A percentile compares a stretch with the other conserved stretches of the same genome.
Evolutionary conservation across 2,888 invertebrate species (phyloP).

Genomic region (Chelonus formosanus): DNA sequence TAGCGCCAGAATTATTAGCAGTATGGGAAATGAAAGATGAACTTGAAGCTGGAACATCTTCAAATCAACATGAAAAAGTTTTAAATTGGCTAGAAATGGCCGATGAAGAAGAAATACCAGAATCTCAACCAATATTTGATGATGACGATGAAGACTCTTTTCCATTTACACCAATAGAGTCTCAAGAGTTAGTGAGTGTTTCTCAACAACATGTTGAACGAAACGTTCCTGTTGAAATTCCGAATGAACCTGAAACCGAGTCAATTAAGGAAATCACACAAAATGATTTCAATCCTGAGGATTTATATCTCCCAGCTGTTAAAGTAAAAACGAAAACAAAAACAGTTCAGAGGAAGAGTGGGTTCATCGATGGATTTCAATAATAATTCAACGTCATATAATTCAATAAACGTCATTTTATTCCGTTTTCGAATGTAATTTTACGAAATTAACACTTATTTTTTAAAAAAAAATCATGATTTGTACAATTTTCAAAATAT

Average conservation of each 20-base stretch:
- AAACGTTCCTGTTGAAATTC: background rate
- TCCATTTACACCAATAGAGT: conserved; percentile 41
- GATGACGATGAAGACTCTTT: conserved; percentile 12
- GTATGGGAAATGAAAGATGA: conserved; percentile 59
- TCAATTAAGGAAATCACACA: background rate
- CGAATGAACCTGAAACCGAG: background rate
- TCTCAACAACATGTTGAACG: conserved; percentile 44
- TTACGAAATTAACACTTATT: too few species aligned
- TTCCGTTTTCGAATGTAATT: too few species aligned
- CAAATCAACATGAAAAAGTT: conserved; percentile 57
- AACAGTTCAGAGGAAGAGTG: background rate
- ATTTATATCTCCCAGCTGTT: background rate
- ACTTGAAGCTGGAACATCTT: conserved; percentile 40
- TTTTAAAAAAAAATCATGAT: too few species aligned
- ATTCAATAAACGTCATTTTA: conserved; percentile 47
- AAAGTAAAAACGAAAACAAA: conserved; percentile 2
- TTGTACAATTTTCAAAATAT: too few species aligned
- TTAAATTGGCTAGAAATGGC: conserved; percentile 55
- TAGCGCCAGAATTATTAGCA: conserved; percentile 57
- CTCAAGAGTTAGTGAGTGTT: conserved; percentile 53
- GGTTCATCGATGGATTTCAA: conserved; percentile 18
- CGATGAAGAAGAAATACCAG: conserved; percentile 37
- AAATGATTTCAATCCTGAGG: too few species aligned
- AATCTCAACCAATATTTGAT: conserved; percentile 31
- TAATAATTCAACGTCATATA: background rate